Evolutionary conservation across 1,140 invertebrate genomes (phyloP), one percentile per base, ranked within the genome.

Genomic region (Hyphantria cunea): DNA sequence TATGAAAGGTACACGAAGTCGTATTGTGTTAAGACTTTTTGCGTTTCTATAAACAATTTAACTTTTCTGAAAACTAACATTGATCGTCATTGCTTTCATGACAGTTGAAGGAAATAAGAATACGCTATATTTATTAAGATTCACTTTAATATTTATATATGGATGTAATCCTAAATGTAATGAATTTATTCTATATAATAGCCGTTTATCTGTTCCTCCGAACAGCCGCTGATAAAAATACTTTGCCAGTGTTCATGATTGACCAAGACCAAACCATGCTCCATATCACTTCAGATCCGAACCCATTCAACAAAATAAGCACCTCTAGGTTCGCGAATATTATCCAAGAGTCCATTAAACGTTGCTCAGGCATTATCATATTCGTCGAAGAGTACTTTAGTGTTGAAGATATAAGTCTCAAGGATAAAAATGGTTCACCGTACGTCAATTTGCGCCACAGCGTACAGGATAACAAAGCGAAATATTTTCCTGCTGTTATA

Each of bases 311-410:
- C 2, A 77, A 76, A 66, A 54, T 78, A 0, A 69, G 63, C 12
- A 54, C 69, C 0, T 44, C 50, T 0, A 65, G 70, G 5, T 86
- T 86, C 42, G 44, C 66, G 4, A 65, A 78, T 6, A 70, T 86
- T 0, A 64, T 83, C 2, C 63, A 76, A 6, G 68, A 77, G n/a
- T 72, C 72, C 0, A 68, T 76, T 6, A 72, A 72, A 58, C 71
- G 66, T 6, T 73, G 68, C 13, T 72, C 77, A 55, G 49, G 75
- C 0, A 60, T 85, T 0, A 59, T 88, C 13, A 62, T 84, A 12
- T 88, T 88, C 25, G 45, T 84, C 0, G 85, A 88, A 72, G 78
- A 85, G 0, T 52, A 59, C 0, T 79, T 88, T 31, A 72, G 76
- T 37, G 50, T 56, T 6, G 85, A 88, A 62, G 83, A 88, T 17